Conservation (phyloP, 2,113 vertebrate genomes). For the Entelurus aequoreus region DNA sequence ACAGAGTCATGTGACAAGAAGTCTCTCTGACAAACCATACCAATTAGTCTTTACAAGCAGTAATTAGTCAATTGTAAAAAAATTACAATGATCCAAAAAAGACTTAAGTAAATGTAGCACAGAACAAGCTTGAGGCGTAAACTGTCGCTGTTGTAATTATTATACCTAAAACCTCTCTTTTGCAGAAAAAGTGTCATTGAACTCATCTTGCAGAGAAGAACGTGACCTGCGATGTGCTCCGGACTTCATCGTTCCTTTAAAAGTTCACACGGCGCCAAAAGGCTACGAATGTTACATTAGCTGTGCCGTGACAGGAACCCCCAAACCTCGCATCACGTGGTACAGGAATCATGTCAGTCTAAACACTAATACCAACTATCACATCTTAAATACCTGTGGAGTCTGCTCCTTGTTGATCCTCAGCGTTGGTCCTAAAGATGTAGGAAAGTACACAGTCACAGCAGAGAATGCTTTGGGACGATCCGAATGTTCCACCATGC, state of each 20-base stretch:
- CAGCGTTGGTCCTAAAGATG: slow-evolving; percentile 67
- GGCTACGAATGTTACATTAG: slow-evolving; percentile 84
- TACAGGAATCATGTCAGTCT: slow-evolving; percentile 75
- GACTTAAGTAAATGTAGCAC: background rate
- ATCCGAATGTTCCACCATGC: slow-evolving; percentile 70
- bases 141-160: background rate
- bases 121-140: background rate
- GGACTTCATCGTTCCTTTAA: slow-evolving; percentile 72
- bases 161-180: background rate
- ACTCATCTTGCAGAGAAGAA: slow-evolving; percentile 46
- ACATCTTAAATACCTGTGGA: slow-evolving; percentile 76
- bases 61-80: no score
- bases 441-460: slow-evolving; percentile 73
- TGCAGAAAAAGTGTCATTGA: slow-evolving; percentile 65
- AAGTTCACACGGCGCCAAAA: slow-evolving; percentile 71
- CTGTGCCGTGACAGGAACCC: slow-evolving; percentile 80
- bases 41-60: no score
- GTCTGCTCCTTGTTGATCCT: slow-evolving; percentile 83
- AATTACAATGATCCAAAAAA: no score
- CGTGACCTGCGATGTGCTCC: slow-evolving; percentile 71
- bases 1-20: no score
- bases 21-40: no score
- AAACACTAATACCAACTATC: slow-evolving; percentile 65
- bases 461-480: slow-evolving; percentile 75
- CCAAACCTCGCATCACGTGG: slow-evolving; percentile 79